Percentiles rank a stretch among this genome's conserved stretches.
Conservation (phyloP, 1,140 invertebrate genomes). For the Centruroides vittatus region DNA sequence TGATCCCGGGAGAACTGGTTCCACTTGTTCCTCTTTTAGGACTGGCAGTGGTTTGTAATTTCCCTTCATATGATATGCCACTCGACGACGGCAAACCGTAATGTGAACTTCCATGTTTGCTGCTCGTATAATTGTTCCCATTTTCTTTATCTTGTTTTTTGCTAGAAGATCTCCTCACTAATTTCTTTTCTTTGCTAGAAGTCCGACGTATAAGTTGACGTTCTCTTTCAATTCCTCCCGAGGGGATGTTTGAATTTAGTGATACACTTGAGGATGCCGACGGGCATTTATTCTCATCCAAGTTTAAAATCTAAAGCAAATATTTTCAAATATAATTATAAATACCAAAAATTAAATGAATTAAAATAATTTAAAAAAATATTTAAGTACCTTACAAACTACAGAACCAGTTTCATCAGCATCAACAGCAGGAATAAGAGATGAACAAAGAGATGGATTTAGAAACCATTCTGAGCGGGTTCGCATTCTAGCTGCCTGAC, state of each 20-base stretch:
- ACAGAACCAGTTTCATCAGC: no score
- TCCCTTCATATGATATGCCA: background rate
- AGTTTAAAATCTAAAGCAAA: background rate
- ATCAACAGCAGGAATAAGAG: constrained; percentile 5
- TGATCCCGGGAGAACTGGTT: constrained; percentile 15
- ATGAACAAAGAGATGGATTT: constrained; percentile 20
- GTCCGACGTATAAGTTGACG: constrained; percentile 45
- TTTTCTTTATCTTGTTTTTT: constrained; percentile 42
- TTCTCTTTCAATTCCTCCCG: constrained; percentile 21
- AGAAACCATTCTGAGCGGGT: constrained; percentile 90
- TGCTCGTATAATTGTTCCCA: constrained; percentile 10
- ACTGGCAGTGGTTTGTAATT: no score
- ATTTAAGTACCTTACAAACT: no score
- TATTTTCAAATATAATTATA: no score
- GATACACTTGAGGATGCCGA: constrained; percentile 1
- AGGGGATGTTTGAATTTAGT: constrained; percentile 6
- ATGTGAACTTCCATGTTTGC: constrained; percentile 19
- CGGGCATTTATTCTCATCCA: background rate
- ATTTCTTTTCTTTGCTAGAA: constrained; percentile 48
- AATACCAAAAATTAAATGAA: no score
- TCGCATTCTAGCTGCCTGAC: constrained; percentile 81
- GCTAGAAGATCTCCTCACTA: constrained; percentile 43
- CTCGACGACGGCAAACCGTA: constrained; percentile 16
- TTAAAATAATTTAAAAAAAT: no score
- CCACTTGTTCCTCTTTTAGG: no score